These are phyloP conservation scores for Eclectus roratus DNA, from an alignment of 2,113 vertebrate genomes.

Conservation along the genomic window DNA sequence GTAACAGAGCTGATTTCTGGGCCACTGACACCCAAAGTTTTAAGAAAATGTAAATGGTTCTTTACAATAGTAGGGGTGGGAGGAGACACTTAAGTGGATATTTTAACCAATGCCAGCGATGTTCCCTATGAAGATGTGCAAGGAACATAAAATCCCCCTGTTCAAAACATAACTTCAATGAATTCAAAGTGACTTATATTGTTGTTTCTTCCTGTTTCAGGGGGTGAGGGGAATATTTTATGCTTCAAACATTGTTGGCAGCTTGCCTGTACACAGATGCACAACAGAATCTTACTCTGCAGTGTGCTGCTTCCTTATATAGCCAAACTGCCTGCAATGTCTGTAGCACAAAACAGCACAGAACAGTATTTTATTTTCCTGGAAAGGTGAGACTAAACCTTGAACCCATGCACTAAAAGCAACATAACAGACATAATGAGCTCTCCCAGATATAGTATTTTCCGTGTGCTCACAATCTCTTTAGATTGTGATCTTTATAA, in stretches of 20 bases:
- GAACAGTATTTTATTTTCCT: background rate
- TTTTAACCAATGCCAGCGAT: background rate
- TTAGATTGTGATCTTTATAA: background rate
- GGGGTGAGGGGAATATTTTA: background rate
- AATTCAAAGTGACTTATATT: background rate
- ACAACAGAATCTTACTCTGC: background rate
- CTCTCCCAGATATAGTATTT: background rate
- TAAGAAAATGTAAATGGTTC: background rate
- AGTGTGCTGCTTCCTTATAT: background rate
- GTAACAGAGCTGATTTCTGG: background rate
- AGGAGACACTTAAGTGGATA: background rate
- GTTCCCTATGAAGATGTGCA: background rate
- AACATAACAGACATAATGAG: background rate
- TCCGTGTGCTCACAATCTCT: background rate
- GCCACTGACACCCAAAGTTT: background rate
- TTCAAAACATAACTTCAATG: background rate
- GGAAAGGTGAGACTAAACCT: background rate
- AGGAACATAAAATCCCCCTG: background rate
- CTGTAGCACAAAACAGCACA: background rate
- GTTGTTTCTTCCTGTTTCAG: background rate
- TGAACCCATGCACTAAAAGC: background rate
- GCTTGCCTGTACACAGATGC: background rate
- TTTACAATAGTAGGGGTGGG: background rate
- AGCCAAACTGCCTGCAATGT: background rate
- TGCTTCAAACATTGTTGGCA: background rate